Conservation (phyloP, 2,888 invertebrate genomes). For the Ptychoptera albimana region DNA sequence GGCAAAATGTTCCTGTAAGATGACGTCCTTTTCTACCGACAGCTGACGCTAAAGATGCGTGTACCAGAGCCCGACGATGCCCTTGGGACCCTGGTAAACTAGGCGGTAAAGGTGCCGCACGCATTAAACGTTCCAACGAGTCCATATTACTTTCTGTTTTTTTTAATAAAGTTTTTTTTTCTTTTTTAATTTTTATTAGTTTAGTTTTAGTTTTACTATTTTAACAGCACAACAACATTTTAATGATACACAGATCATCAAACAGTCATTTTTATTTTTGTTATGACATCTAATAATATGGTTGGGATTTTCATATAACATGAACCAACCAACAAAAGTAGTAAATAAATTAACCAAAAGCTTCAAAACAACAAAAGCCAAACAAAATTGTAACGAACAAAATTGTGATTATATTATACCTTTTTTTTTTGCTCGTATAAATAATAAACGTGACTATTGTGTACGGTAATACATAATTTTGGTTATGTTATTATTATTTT, state of each 20-base stretch:
- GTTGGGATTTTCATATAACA: neutral
- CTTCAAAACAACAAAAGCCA: too few species aligned
- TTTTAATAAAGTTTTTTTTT: neutral
- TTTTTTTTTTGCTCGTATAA: too few species aligned
- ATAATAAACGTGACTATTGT: too few species aligned
- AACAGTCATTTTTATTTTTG: slow-evolving; percentile 4
- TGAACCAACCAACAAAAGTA: too few species aligned
- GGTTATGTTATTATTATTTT: too few species aligned
- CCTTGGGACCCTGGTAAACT: slow-evolving; percentile 42
- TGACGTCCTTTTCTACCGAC: slow-evolving; percentile 66
- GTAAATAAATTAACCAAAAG: too few species aligned
- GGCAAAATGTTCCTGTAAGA: slow-evolving; percentile 74
- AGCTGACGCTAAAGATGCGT: slow-evolving; percentile 56
- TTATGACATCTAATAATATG: slow-evolving; percentile 2
- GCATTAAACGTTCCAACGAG: slow-evolving; percentile 67
- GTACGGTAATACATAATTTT: too few species aligned
- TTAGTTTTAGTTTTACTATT: neutral
- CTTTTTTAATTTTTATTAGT: neutral
- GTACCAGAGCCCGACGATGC: slow-evolving; percentile 51
- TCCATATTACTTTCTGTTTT: slow-evolving; percentile 40
- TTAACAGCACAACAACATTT: neutral
- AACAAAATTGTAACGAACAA: too few species aligned
- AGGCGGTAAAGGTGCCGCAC: slow-evolving; percentile 49
- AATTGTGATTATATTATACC: too few species aligned
- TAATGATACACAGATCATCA: too few species aligned